Base-by-base conservation (phyloP, 2,888 invertebrate genomes). In the Xylota sylvarum region DNA sequence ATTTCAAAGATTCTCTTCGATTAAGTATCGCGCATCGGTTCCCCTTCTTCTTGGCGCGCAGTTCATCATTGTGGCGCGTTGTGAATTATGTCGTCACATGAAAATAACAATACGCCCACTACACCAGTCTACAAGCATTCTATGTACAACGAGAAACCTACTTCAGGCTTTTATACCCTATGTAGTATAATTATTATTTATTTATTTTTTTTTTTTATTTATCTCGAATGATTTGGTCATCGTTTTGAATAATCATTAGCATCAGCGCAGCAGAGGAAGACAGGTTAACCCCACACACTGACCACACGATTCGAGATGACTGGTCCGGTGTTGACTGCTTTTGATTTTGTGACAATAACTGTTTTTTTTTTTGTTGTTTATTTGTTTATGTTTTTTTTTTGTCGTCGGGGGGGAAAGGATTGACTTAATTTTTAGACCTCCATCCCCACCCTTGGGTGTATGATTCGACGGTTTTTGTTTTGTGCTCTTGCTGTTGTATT, bases 231-330 rank as follows among this genome's bases (percentile, higher is more conserved):
- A 70, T 70, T 78, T 62, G 60, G 70, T 78, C 70, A 64, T 64
- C 55, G 35, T 70, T 78, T 73, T 62, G 67, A 76, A 69, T 76
- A 76, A 69, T 69, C 67, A 81, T 67, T 60, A 35, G 37, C 56
- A 48, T 56, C 23, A 30, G 55, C 55, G 40, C 40, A 37, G 30
- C 10, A 72, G 46, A 35, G 52, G 67, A 81, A 62, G 67, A 69
- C 69, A 81, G 81, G 74, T 81, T 76, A 81, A 67, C 76, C 74
- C 74, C 67, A 80, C 60, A 76, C 60, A 74, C 40, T 58, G 58
- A 65, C 60, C 32, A 73, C 19, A 67, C 48, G 27, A 67, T 27
- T 48, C n/a, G 37, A 69, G 37, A 23, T 37, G 37, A 65, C 50
- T 56, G 56, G 27, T 32, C n/a, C 19, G 35, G 48, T 65, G 65